Base-by-base conservation (phyloP, 2,113 vertebrate genomes). In the Campylomormyrus tamandua region DNA sequence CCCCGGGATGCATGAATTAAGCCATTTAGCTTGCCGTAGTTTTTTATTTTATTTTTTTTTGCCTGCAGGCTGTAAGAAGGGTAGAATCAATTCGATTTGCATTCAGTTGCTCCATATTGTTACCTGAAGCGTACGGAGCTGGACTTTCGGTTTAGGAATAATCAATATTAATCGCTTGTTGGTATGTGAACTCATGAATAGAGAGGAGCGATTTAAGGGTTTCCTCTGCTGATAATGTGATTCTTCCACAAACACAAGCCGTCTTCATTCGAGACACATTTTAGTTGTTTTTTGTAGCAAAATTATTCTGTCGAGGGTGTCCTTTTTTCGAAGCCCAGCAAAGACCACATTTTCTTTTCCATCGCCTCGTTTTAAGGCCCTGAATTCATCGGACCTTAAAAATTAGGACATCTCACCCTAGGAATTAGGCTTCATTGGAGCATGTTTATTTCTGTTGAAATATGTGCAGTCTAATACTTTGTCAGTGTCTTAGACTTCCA, bases 171-270 rank as follows among this genome's bases (percentile, higher is more conserved):
- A 45, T 31, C 35, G 24, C 42, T 88, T 88, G 35, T 88, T 62
- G 21, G 39, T 88, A 45, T 62, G 35, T 21, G 87, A 88, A 88
- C 9, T 58, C 56, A 62, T 88, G 52, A 88, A 88, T 88, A 45
- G 31, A 39, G 39, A 62, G 35, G 21, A 88, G 35, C 15, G 1
- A 21, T 66, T 24, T 39, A 88, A 62, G 6, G 35, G 35, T 11
- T 45, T 42, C 35, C 31, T 46, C 6, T 66, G 39, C 35, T n/a
- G 42, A 46, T 62, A n/a, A 39, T 46, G n/a, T 31, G 24, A 86
- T 86, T 27, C 84, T 49, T 49, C 45, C 27, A 70, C n/a, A 70
- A 70, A 70, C 27, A 31, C 45, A 48, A 48, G 21, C 17, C 19
- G 13, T 49, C 46, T 87, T 31, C n/a, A 15, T 87, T 11, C 13